phyloP scores from a whole-genome alignment of 2,888 invertebrate genomes.

The Leuctra nigra region DNA sequence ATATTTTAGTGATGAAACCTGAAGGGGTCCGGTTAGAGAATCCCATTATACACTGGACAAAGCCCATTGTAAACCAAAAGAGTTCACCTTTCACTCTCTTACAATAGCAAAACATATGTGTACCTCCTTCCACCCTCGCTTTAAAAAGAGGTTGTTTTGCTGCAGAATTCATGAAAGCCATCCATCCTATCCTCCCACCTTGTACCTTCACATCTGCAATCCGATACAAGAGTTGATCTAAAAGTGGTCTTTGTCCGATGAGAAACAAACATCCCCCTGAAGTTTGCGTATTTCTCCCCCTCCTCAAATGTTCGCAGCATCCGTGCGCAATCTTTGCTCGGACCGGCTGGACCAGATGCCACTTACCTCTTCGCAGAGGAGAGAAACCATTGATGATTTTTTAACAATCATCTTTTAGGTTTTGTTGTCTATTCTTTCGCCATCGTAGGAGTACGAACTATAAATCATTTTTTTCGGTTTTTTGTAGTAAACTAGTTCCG shows the following conservation, averaged over 20 bases:
- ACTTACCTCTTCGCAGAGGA: not conserved
- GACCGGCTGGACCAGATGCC: too few relatives aligned
- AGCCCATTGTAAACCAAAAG: slow-evolving; percentile 1
- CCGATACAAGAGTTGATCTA: too few relatives aligned
- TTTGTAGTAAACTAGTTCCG: not conserved
- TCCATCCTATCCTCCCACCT: not conserved
- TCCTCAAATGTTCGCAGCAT: too few relatives aligned
- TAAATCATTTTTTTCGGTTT: not conserved
- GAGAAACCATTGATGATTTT: slow-evolving; percentile 10
- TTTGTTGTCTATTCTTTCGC: not conserved
- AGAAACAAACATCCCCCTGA: too few relatives aligned
- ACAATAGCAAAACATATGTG: not conserved
- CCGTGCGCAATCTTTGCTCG: too few relatives aligned
- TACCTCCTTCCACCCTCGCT: not conserved
- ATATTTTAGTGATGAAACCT: too few relatives aligned
- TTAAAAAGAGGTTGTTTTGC: slow-evolving; percentile 11
- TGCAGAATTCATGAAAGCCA: not conserved
- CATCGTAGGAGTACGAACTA: not conserved
- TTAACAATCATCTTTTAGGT: slow-evolving; percentile 8
- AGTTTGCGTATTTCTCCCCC: too few relatives aligned
- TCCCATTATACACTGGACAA: slow-evolving; percentile 4
- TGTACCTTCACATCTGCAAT: not conserved
- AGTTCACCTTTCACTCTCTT: slow-evolving; percentile 10
- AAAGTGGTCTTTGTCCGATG: too few relatives aligned
- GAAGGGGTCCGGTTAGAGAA: too few relatives aligned